These are phyloP conservation scores for Ditula angustiorana DNA, from an alignment of 2,888 invertebrate species.

Conservation along the genomic window DNA sequence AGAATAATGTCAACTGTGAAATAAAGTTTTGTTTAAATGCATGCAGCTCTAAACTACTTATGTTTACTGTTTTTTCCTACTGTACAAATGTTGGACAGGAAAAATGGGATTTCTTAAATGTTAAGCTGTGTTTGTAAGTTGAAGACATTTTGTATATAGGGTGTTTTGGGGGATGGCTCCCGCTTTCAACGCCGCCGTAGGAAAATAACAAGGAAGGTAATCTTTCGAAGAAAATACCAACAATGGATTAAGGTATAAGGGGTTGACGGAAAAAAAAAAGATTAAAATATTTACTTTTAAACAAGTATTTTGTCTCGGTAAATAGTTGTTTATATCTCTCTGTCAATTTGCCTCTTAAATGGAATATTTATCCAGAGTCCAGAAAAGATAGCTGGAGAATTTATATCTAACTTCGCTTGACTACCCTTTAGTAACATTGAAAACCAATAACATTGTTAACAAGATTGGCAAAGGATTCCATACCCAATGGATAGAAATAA, in stretches of 20 bases:
- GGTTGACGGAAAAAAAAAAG: neutral
- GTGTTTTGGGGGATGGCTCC: constrained; percentile 25
- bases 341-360: too few relatives aligned
- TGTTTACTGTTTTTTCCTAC: constrained; percentile 10
- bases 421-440: too few relatives aligned
- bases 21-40: neutral
- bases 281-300: neutral
- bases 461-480: too few relatives aligned
- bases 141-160: constrained; percentile 30
- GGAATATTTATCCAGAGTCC: too few relatives aligned
- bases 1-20: neutral
- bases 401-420: too few relatives aligned
- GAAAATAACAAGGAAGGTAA: constrained; percentile 24
- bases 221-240: constrained; percentile 32
- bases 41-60: neutral
- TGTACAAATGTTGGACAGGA: constrained; percentile 15
- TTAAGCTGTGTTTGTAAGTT: constrained; percentile 22
- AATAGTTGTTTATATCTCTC: too few relatives aligned
- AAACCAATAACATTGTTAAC: too few relatives aligned
- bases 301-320: too few relatives aligned
- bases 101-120: constrained; percentile 30
- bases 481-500: too few relatives aligned
- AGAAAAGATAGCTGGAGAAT: too few relatives aligned
- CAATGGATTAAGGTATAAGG: neutral
- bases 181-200: constrained; percentile 40